Percentiles rank a stretch among this genome's conserved stretches.
Evolutionary conservation across 2,113 vertebrate species (phyloP).

Genomic region (Halichoeres trimaculatus): DNA sequence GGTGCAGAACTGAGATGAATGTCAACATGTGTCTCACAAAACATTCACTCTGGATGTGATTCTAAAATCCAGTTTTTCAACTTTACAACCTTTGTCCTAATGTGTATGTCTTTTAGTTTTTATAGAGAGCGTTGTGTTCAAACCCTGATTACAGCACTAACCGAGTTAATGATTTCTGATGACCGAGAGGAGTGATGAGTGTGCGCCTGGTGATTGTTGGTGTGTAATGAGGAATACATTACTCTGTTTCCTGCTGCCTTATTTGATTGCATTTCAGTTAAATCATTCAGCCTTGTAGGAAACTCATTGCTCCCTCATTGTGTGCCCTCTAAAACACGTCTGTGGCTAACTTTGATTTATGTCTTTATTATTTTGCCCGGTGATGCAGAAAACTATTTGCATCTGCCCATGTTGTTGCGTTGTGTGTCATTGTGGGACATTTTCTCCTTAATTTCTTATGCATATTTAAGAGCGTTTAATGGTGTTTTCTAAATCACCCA

Average conservation of each 20-base stretch:
- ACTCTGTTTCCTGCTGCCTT: slow-evolving; percentile 71
- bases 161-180: slow-evolving; percentile 41
- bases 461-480: slow-evolving; percentile 64
- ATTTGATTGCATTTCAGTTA: slow-evolving; percentile 73
- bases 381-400: slow-evolving; percentile 74
- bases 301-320: slow-evolving; percentile 59
- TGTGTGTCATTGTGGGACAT: slow-evolving; percentile 55
- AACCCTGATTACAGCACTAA: slow-evolving; percentile 44
- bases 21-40: too few relatives aligned
- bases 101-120: slow-evolving; percentile 18
- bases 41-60: too few relatives aligned
- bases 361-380: slow-evolving; percentile 77
- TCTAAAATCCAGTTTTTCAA: not conserved
- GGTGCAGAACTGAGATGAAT: too few relatives aligned
- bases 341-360: slow-evolving; percentile 78
- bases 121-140: slow-evolving; percentile 54
- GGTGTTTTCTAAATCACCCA: slow-evolving; percentile 53
- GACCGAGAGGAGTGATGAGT: slow-evolving; percentile 61
- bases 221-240: slow-evolving; percentile 73
- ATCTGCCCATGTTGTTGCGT: slow-evolving; percentile 58
- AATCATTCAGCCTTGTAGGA: slow-evolving; percentile 68
- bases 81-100: not conserved
- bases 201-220: slow-evolving; percentile 69
- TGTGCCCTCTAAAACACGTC: slow-evolving; percentile 65
- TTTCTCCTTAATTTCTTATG: slow-evolving; percentile 60